These are phyloP conservation scores for Tachuris rubrigastra DNA, from an alignment of 2,113 vertebrate genomes.

Conservation along the genomic window DNA sequence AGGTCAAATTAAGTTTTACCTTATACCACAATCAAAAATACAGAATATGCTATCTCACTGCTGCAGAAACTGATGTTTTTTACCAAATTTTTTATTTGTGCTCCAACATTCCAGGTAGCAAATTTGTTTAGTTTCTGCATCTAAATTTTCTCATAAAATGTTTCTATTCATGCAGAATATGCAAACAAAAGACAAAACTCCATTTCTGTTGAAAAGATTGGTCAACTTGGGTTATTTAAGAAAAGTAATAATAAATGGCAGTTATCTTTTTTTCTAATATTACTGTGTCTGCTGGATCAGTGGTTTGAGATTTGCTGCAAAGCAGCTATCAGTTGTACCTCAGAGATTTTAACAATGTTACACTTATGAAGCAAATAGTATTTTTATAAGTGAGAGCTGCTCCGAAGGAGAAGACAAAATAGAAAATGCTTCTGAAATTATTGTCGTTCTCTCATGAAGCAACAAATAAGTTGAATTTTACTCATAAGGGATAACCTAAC, in stretches of 20 bases:
- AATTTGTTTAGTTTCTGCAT: not conserved
- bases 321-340: not conserved
- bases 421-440: not conserved
- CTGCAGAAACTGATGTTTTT: not conserved
- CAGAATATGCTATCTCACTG: not conserved
- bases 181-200: not conserved
- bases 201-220: not conserved
- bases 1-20: not conserved
- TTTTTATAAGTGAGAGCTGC: not conserved
- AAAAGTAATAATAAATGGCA: not conserved
- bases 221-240: not conserved
- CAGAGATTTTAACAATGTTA: not conserved
- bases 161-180: not conserved
- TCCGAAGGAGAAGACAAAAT: not conserved
- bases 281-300: not conserved
- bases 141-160: not conserved
- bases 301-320: not conserved
- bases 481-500: not conserved
- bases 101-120: not conserved
- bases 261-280: not conserved
- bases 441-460: not conserved
- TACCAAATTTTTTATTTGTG: not conserved
- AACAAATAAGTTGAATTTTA: not conserved
- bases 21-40: not conserved
- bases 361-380: not conserved